Base-by-base conservation (phyloP, 2,113 vertebrate genomes). In the Coregonus clupeaformis region DNA sequence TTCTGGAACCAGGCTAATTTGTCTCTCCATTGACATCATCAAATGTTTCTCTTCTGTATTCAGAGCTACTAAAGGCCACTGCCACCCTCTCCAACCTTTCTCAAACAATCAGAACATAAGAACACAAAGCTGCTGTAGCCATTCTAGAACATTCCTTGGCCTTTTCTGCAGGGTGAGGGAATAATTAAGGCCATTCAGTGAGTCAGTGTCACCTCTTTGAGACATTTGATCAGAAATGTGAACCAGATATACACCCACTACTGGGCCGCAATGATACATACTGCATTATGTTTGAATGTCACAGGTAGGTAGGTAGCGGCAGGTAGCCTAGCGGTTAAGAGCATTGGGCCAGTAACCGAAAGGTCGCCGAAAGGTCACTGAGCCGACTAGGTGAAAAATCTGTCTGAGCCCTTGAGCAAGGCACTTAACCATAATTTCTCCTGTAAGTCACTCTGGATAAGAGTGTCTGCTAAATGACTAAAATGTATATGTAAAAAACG, bases 81-180 rank as follows among this genome's bases (percentile, higher is more conserved):
- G 78, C 88, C 82, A 84, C 82, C 49, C 78, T 74, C 70, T 52
- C 49, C 49, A 52, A 52, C 49, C 83, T 87, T 86, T 77, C 80
- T 84, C 88, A 85, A 83, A 91, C 87, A 90, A 90, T 85, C 81
- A 80, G 68, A 71, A 70, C 55, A 74, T 81, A 81, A 86, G 85
- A 91, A 91, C 87, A 92, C 87, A 92, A 86, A 90, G 89, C 87
- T 89, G 91, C 91, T 92, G 91, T 92, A 92, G 88, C 92, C 81
- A 89, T 81, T 92, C 84, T 80, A 78, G 75, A 76, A 84, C 90
- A 92, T 92, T 92, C 89, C 88, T 91, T 85, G 85, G 84, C 81
- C 82, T 91, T 92, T 91, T 90, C 75, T 68, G 84, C 89, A 85
- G 80, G 78, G 86, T 86, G 88, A 87, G 78, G 89, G 88, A 90